Conservation (phyloP, 2,113 vertebrate genomes). For the Lagopus leucura region DNA sequence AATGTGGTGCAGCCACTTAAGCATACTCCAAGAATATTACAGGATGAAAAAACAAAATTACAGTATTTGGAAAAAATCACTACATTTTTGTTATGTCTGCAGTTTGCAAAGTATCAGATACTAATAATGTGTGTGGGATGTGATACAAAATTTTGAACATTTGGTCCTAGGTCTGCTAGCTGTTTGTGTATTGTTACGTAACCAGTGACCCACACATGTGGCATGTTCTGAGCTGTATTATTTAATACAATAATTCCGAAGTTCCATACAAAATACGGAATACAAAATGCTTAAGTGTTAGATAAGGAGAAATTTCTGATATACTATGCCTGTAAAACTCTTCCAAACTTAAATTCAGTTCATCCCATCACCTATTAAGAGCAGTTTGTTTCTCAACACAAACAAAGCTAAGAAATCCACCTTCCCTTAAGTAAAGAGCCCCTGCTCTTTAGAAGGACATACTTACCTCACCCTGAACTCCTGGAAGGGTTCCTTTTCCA, state of each 20-base stretch:
- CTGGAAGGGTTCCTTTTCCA: neutral
- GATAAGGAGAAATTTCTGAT: neutral
- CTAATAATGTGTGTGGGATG: slow-evolving; percentile 41
- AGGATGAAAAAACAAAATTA: slow-evolving; percentile 36
- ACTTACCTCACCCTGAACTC: neutral
- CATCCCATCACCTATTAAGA: neutral
- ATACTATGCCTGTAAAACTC: neutral
- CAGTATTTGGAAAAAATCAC: slow-evolving; percentile 28
- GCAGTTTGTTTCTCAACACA: neutral
- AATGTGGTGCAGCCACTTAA: slow-evolving; percentile 6
- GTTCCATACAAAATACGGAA: neutral
- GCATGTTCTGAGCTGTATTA: slow-evolving; percentile 39
- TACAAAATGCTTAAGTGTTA: neutral
- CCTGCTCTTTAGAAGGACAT: neutral
- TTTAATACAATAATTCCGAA: neutral
- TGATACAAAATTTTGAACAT: slow-evolving; percentile 36
- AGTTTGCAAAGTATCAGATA: slow-evolving; percentile 35
- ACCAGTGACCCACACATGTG: slow-evolving; percentile 23
- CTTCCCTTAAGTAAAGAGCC: neutral
- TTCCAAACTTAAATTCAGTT: neutral
- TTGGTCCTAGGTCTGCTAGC: slow-evolving; percentile 35
- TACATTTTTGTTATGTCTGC: slow-evolving; percentile 51
- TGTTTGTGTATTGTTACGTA: slow-evolving; percentile 50
- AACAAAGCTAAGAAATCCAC: neutral
- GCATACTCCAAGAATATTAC: slow-evolving; percentile 35